Conservation (phyloP, 2,797 vertebrate genomes). For the Esox masquinongy region DNA sequence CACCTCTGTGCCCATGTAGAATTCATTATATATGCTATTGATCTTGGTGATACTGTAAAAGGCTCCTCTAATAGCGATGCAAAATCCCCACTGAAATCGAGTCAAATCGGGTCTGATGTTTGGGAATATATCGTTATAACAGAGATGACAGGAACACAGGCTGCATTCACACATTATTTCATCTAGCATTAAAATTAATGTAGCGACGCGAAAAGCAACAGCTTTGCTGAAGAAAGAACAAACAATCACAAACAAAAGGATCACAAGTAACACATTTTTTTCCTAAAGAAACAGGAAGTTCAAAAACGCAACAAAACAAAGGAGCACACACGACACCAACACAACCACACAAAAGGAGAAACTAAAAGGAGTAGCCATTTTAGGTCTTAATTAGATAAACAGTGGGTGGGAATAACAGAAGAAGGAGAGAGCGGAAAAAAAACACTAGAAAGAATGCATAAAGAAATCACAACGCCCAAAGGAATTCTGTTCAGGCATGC, state of each 20-base stretch:
- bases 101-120: slow-evolving; percentile 61
- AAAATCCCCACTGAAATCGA: slow-evolving; percentile 65
- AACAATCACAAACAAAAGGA: slow-evolving; percentile 69
- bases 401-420: slow-evolving; percentile 53
- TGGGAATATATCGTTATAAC: slow-evolving; percentile 57
- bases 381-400: slow-evolving; percentile 46
- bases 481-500: slow-evolving; percentile 83
- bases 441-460: slow-evolving; percentile 61
- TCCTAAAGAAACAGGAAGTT: slow-evolving; percentile 55
- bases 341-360: slow-evolving; percentile 59
- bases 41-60: slow-evolving; percentile 64
- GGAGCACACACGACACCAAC: slow-evolving; percentile 51
- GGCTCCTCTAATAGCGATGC: slow-evolving; percentile 58
- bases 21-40: slow-evolving; percentile 66
- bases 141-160: slow-evolving; percentile 79
- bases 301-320: slow-evolving; percentile 57
- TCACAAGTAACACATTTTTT: slow-evolving; percentile 56
- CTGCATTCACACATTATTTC: slow-evolving; percentile 70
- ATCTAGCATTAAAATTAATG: slow-evolving; percentile 68
- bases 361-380: slow-evolving; percentile 53
- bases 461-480: slow-evolving; percentile 64
- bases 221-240: slow-evolving; percentile 68
- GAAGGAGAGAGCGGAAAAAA: slow-evolving; percentile 41
- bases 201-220: slow-evolving; percentile 82
- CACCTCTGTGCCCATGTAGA: slow-evolving; percentile 46